Evolutionary conservation across 2,113 vertebrate species (phyloP).

Genomic region (Herpetotheres cachinnans): DNA sequence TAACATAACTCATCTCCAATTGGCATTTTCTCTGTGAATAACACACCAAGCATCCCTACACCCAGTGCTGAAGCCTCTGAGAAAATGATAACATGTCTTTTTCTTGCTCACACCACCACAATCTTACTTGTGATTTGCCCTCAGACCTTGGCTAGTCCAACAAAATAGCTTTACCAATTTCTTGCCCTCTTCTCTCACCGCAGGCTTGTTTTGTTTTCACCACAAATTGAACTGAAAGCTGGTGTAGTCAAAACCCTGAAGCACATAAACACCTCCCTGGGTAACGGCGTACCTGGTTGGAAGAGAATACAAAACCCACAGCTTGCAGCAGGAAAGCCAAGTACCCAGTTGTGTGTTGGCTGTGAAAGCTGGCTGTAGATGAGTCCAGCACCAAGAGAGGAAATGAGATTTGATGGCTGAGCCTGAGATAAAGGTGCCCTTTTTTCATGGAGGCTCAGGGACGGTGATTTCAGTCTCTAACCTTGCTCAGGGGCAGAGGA

Average conservation of each 20-base stretch:
- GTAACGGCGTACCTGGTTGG: not conserved
- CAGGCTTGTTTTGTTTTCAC: not conserved
- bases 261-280: not conserved
- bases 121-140: not conserved
- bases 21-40: not conserved
- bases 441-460: no score
- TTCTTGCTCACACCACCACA: not conserved
- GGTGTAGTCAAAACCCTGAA: not conserved
- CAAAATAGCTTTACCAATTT: not conserved
- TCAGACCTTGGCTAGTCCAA: not conserved
- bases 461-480: not conserved
- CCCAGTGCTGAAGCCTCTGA: not conserved
- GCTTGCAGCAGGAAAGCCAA: not conserved
- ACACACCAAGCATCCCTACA: not conserved
- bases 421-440: not conserved
- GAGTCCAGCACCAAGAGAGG: not conserved
- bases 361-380: not conserved
- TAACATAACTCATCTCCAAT: not conserved
- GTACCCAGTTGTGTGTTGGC: not conserved
- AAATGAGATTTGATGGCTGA: not conserved
- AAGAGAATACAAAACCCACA: not conserved
- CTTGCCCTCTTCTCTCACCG: not conserved
- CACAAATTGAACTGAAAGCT: not conserved
- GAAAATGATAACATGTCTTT: not conserved
- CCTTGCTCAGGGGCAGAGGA: not conserved